phyloP scores from a whole-genome alignment of 1,140 invertebrate genomes.

The Lamellibrachia luymesi region DNA sequence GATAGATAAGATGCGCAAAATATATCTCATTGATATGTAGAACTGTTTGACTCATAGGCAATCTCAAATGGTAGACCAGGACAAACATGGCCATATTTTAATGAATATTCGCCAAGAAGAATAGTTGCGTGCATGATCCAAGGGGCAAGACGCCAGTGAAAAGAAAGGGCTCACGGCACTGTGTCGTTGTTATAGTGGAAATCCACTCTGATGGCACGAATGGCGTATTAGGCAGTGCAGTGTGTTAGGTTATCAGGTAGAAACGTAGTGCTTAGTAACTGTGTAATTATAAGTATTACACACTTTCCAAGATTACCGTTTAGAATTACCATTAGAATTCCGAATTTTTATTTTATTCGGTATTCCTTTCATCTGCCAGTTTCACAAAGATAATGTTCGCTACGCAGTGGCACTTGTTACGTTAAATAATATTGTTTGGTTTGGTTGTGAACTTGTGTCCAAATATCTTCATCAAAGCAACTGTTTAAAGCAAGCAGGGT shows the following conservation, averaged over 20 bases:
- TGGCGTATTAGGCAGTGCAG: neutral
- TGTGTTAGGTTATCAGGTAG: neutral
- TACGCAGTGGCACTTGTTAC: neutral
- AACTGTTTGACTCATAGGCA: too few relatives aligned
- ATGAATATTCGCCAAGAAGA: too few relatives aligned
- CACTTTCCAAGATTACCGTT: neutral
- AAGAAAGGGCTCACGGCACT: neutral
- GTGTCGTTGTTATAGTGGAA: neutral
- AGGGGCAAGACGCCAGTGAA: neutral
- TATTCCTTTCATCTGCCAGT: neutral
- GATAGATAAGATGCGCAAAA: too few relatives aligned
- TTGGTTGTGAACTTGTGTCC: too few relatives aligned
- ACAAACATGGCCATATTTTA: too few relatives aligned
- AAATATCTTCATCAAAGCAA: too few relatives aligned
- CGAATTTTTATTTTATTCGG: neutral
- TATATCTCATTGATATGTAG: too few relatives aligned
- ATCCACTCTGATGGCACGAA: too few relatives aligned
- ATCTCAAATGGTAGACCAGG: too few relatives aligned
- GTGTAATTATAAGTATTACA: neutral
- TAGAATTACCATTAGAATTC: neutral
- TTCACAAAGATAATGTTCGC: neutral
- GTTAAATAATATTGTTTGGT: too few relatives aligned
- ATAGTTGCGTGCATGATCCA: neutral
- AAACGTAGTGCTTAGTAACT: neutral
- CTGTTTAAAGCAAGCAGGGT: too few relatives aligned